phyloP scores from a whole-genome alignment of 1,140 invertebrate genomes.

The Drosophila ambigua region DNA sequence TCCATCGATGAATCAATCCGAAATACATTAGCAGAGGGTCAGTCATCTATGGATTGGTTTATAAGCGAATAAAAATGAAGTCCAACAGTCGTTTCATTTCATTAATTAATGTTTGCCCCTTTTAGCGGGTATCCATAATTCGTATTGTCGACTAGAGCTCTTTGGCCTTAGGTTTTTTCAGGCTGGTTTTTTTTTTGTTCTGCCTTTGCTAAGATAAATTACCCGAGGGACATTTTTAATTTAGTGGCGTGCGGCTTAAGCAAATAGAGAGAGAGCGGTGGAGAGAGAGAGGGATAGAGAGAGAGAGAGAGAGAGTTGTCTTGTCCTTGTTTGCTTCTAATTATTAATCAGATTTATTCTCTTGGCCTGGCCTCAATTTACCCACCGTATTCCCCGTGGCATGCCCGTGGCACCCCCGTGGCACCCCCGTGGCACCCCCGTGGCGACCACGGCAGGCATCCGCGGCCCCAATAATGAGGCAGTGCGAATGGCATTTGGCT shows the following conservation, averaged over 20 bases:
- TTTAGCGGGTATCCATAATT: no score
- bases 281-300: not conserved
- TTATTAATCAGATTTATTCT: slow-evolving; percentile 75
- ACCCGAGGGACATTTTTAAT: slow-evolving; percentile 68
- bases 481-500: slow-evolving; percentile 47
- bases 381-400: no score
- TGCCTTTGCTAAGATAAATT: slow-evolving; percentile 59
- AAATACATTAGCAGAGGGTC: no score
- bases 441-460: not conserved
- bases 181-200: slow-evolving; percentile 12
- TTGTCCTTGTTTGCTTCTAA: slow-evolving; percentile 69
- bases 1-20: no score
- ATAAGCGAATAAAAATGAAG: no score
- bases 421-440: not conserved
- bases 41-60: no score
- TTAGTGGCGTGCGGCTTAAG: slow-evolving; percentile 59
- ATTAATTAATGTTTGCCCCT: no score
- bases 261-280: slow-evolving; percentile 34
- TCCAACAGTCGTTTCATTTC: no score
- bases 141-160: not conserved
- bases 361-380: slow-evolving; percentile 7
- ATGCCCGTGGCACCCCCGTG: not conserved
- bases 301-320: not conserved
- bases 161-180: slow-evolving; percentile 11
- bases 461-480: slow-evolving; percentile 39